phyloP scores from a whole-genome alignment of 1,140 invertebrate genomes.

The Doryteuthis pealeii region DNA sequence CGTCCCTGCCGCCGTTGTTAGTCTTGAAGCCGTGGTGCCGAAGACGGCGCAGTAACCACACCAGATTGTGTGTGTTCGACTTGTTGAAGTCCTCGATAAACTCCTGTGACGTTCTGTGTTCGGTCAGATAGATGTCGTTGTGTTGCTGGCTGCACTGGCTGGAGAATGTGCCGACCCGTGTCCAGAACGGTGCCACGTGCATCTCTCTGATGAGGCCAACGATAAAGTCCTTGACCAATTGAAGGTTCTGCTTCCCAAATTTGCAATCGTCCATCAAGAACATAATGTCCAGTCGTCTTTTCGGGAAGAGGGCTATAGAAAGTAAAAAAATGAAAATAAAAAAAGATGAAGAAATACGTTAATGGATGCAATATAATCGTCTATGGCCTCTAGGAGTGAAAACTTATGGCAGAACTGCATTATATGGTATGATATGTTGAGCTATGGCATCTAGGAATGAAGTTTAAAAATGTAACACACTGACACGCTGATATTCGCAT shows the following conservation, averaged over 20 bases:
- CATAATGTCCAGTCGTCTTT: neutral
- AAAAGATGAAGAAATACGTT: no score
- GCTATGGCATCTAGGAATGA: no score
- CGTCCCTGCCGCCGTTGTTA: neutral
- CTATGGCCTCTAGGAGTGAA: no score
- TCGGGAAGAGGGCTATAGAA: neutral
- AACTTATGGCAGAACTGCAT: no score
- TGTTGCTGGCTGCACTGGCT: neutral
- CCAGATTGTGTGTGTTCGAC: neutral
- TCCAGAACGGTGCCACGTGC: neutral
- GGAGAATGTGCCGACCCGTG: neutral
- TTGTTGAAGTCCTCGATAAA: neutral
- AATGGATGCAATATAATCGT: no score
- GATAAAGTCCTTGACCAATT: neutral
- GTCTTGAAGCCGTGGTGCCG: conserved; percentile 4
- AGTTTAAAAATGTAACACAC: no score
- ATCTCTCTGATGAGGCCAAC: neutral
- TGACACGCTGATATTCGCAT: no score
- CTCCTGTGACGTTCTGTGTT: neutral
- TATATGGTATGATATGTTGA: no score
- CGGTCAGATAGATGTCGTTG: conserved; percentile 5
- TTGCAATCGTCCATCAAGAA: neutral
- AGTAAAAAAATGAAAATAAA: neutral
- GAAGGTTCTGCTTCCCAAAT: neutral
- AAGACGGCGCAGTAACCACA: neutral